Base-by-base conservation (phyloP, 2,888 invertebrate species). In the Drosophila barbarae region DNA sequence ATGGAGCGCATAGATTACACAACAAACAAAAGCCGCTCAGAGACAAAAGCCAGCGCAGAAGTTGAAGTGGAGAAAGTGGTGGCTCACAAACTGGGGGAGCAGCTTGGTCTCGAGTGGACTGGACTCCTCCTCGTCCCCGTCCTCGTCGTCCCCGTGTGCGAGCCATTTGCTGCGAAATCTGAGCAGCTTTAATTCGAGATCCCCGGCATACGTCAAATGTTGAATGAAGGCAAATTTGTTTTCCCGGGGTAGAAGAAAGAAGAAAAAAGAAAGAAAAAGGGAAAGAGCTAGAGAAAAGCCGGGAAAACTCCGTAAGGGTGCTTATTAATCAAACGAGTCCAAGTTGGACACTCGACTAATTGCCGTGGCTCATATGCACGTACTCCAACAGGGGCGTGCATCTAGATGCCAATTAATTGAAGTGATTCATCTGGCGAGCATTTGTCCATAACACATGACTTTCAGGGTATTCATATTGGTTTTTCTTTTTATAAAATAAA, bases 1-100 rank as follows among this genome's bases (percentile, higher is more conserved):
- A 74, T 74, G 69, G 83, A 81, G 86, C 83, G 82, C 80, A 84
- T 86, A 84, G 83, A 84, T 84, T 86, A 84, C 85, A 81, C 83
- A 86, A 82, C 76, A 82, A 86, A 82, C 80, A 81, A 81, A 84
- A 79, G 82, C 83, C 71, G 73, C 84, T 68, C 77, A 71, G 75
- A 77, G 84, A 81, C 84, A 58, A 77, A 51, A 65, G 54, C 64
- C 64, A 51, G 39, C 21, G 30, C 51, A 2, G 23, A 30, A 65
- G 32, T 30, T 50, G 50, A 50, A 61, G 61, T 42, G 52, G 63
- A 50, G 41, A 51, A 69, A 70, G 54, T 64, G 38, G 49, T 23
- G 39, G 42, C 44, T 35, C 44, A 30, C 44, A 44, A 18, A 18
- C 15, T 28, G 44, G 28, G 47, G 32, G 30, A 41, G 32, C 30